Conservation (phyloP, 2,113 vertebrate species). For the Podarcis cretensis region DNA sequence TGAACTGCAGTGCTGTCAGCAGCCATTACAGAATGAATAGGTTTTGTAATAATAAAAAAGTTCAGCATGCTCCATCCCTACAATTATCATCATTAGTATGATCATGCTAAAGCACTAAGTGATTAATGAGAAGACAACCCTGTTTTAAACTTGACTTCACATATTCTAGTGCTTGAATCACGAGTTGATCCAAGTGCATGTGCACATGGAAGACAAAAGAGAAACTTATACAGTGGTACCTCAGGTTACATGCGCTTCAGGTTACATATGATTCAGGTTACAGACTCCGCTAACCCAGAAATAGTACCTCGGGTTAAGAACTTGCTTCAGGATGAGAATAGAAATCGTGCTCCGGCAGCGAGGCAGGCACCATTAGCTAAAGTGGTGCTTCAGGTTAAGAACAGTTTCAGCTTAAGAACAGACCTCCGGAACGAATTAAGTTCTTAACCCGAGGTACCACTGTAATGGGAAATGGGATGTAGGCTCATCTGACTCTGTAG, state of each 20-base stretch:
- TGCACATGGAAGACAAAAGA: not conserved
- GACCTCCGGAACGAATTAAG: no score
- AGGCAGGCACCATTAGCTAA: no score
- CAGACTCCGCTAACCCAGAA: no score
- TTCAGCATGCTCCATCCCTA: not conserved
- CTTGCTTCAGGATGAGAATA: no score
- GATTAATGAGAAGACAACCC: not conserved
- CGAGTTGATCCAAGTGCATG: not conserved
- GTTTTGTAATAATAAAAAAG: not conserved
- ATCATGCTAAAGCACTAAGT: not conserved
- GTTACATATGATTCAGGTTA: no score
- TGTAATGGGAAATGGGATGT: not conserved
- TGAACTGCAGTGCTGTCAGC: not conserved
- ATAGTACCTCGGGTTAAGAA: no score
- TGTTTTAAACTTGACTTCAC: slow-evolving; percentile 5
- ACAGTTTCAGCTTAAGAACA: no score
- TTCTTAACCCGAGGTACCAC: no score
- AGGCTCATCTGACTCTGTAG: not conserved
- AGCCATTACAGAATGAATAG: not conserved
- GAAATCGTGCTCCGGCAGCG: no score
- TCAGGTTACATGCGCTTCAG: no score
- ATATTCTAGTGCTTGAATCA: slow-evolving; percentile 1
- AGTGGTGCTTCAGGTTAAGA: no score
- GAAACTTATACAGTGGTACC: not conserved
- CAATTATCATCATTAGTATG: not conserved